Conservation (phyloP, 2,113 vertebrate species). For the Microcebus lehilahytsara region DNA sequence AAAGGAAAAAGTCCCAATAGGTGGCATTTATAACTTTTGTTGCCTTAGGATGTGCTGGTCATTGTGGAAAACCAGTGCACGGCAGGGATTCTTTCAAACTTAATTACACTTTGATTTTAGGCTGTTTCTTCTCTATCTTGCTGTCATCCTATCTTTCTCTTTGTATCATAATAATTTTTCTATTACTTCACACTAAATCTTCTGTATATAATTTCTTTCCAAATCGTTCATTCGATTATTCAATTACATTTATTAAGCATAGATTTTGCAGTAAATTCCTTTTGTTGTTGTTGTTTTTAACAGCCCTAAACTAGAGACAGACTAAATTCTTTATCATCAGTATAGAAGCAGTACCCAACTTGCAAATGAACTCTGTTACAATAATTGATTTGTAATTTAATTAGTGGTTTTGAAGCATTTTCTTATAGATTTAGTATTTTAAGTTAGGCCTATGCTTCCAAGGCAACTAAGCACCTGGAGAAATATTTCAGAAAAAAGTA, state of each 20-base stretch:
- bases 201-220: not conserved
- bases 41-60: not conserved
- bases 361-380: not conserved
- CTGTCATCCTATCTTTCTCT: not conserved
- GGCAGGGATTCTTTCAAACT: not conserved
- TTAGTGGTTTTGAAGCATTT: slow-evolving; percentile 18
- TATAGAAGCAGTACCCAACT: not conserved
- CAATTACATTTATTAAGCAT: not conserved
- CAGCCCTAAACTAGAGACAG: no score
- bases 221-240: not conserved
- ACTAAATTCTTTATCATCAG: not conserved
- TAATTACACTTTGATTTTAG: slow-evolving; percentile 1
- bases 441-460: not conserved
- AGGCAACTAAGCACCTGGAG: not conserved
- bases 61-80: not conserved
- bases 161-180: not conserved
- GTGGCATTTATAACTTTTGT: not conserved
- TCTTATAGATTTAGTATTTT: slow-evolving; percentile 1
- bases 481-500: not conserved
- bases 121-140: not conserved
- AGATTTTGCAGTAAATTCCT: slow-evolving; percentile 1
- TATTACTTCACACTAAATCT: not conserved
- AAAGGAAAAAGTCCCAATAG: not conserved
- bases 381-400: slow-evolving; percentile 37
- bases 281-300: not conserved